Evolutionary conservation across 2,797 vertebrate genomes (phyloP).

Genomic region (Darevskia mixta): DNA sequence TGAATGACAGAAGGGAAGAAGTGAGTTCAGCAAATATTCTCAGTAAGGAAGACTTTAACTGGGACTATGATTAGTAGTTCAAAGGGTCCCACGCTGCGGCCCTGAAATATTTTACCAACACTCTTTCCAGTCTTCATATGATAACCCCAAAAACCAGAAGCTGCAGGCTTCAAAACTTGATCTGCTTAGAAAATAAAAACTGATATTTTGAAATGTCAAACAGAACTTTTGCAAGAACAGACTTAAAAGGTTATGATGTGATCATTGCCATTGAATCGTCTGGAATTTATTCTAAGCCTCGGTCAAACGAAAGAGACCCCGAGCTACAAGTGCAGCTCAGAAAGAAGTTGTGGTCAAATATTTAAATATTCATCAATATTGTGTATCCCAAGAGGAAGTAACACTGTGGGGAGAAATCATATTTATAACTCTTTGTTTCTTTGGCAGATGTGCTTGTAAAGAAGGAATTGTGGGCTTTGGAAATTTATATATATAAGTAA

Average conservation of each 20-base stretch:
- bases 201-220: not conserved
- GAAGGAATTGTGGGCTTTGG: not conserved
- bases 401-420: not conserved
- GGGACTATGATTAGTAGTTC: not conserved
- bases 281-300: not conserved
- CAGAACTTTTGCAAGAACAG: not conserved
- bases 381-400: not conserved
- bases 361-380: not conserved
- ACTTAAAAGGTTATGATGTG: not conserved
- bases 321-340: not conserved
- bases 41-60: not conserved
- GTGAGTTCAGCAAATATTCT: not conserved
- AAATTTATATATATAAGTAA: not conserved
- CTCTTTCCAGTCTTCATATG: not conserved
- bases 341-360: not conserved
- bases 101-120: not conserved
- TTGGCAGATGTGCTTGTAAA: conserved; percentile 13
- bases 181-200: conserved; percentile 6
- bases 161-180: conserved; percentile 17
- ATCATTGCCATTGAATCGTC: not conserved
- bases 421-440: conserved; percentile 13
- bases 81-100: too few species aligned
- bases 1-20: not conserved
- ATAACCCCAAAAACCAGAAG: not conserved
- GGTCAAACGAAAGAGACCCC: not conserved